These are phyloP conservation scores for Raja brachyura DNA, from an alignment of 2,113 vertebrate species.

Conservation along the genomic window DNA sequence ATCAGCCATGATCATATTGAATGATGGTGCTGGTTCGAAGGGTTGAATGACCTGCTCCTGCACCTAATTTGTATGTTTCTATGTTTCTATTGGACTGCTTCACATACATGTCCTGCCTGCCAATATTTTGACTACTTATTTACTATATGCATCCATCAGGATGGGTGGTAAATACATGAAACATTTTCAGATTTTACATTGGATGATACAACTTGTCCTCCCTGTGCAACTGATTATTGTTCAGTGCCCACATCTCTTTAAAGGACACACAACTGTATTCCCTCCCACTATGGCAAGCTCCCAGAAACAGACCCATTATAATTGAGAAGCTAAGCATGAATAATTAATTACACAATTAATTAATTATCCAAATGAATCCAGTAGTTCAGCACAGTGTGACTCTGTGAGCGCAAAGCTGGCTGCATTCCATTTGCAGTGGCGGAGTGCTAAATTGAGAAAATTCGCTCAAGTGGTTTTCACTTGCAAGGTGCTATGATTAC, in stretches of 20 bases:
- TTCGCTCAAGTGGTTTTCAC: neutral
- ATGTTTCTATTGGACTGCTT: neutral
- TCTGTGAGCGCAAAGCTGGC: neutral
- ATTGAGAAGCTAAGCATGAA: neutral
- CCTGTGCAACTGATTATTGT: neutral
- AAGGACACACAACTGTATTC: neutral
- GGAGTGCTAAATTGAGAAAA: neutral
- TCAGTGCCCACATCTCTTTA: neutral
- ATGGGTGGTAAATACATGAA: neutral
- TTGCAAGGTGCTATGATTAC: neutral
- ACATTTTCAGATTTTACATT: neutral
- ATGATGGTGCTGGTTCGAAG: no score
- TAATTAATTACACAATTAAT: neutral
- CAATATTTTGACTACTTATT: neutral
- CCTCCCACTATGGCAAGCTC: neutral
- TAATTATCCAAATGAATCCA: neutral
- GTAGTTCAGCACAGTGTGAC: neutral
- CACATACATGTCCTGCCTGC: neutral
- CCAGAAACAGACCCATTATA: neutral
- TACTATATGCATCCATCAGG: neutral
- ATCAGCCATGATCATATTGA: no score
- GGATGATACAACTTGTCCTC: neutral
- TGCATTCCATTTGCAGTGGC: neutral
- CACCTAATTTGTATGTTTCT: no score
- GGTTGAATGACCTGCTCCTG: no score